Conservation (phyloP, 2,113 vertebrate species). For the Apteryx owenii region DNA sequence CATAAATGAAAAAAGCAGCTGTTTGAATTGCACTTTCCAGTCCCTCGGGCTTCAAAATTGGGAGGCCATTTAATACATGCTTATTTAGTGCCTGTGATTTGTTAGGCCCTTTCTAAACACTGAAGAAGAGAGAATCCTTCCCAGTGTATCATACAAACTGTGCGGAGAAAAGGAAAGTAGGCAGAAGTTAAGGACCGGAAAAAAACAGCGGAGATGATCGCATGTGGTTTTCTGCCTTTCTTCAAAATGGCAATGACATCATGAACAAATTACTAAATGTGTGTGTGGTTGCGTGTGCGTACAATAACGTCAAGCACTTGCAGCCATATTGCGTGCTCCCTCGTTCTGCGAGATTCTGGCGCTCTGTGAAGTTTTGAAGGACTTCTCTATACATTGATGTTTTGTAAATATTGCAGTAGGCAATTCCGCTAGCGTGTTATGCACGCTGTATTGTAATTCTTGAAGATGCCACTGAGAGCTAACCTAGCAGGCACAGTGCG, state of each 20-base stretch:
- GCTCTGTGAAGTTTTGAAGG: neutral
- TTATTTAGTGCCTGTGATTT: conserved; percentile 41
- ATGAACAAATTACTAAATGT: neutral
- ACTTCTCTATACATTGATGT: neutral
- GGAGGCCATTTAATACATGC: conserved; percentile 42
- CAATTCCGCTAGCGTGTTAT: neutral
- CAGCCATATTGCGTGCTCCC: neutral
- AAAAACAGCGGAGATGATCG: neutral
- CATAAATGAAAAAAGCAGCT: conserved; percentile 56
- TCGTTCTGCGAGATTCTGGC: neutral
- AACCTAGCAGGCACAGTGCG: neutral
- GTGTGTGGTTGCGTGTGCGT: neutral
- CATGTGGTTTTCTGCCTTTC: neutral
- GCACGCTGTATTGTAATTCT: neutral
- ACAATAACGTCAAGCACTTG: neutral
- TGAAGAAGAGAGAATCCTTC: neutral
- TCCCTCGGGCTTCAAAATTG: neutral
- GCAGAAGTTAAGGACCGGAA: neutral
- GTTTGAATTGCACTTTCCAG: conserved; percentile 46
- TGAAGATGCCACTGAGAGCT: neutral
- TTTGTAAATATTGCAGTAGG: neutral
- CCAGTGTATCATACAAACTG: neutral
- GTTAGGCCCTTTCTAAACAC: conserved; percentile 34
- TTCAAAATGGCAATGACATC: neutral
- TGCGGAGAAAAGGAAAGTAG: neutral